Percentiles rank a stretch among this genome's conserved stretches.
phyloP scores from a whole-genome alignment of 2,113 vertebrate species.

The Notiomystis cincta region DNA sequence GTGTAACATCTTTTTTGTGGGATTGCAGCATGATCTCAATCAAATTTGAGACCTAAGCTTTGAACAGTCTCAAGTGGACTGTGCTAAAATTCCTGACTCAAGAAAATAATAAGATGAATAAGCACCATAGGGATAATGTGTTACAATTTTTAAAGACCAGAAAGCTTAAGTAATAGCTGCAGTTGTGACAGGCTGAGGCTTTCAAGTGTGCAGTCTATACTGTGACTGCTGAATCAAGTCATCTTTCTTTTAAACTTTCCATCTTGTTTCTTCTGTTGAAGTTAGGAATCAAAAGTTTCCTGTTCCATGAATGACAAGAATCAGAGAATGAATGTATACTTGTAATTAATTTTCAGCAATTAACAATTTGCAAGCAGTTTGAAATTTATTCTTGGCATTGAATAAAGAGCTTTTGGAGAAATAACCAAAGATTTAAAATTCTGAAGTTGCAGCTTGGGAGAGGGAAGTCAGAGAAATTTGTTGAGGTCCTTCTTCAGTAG shows the following conservation, averaged over 20 bases:
- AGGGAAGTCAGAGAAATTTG: neutral
- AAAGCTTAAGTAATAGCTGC: neutral
- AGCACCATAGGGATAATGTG: neutral
- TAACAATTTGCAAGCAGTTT: neutral
- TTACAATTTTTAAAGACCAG: neutral
- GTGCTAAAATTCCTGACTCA: neutral
- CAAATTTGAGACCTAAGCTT: neutral
- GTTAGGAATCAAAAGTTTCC: neutral
- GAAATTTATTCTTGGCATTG: neutral
- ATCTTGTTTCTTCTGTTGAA: neutral
- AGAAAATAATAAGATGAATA: neutral
- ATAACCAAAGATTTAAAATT: neutral
- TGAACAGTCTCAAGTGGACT: neutral
- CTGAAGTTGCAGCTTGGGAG: neutral
- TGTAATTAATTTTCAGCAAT: neutral
- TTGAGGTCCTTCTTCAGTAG: neutral
- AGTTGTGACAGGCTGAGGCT: neutral
- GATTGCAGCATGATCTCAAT: neutral
- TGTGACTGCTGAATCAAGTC: neutral
- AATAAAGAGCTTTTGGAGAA: neutral
- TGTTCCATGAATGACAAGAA: neutral
- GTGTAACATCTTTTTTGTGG: neutral
- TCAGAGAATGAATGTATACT: neutral
- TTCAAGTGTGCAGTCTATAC: neutral
- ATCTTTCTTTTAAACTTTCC: slow-evolving; percentile 8